Base-by-base conservation (phyloP, 2,113 vertebrate species). In the Cnemophilus loriae region DNA sequence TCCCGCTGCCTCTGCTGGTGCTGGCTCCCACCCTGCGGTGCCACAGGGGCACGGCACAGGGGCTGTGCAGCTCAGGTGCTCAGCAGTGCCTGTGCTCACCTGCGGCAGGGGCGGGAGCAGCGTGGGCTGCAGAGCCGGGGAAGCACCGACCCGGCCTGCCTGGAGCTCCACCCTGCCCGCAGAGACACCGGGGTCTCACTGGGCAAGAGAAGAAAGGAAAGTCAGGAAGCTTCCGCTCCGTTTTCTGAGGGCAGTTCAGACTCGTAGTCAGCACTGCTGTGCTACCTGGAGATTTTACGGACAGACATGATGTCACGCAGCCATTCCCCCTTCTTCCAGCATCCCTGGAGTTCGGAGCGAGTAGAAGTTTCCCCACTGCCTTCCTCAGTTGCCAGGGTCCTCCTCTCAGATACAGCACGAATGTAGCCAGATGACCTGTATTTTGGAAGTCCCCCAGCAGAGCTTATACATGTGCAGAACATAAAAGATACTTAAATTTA, bases 271-370 rank as follows among this genome's bases (percentile, higher is more conserved):
- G 7, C 0, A 3, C 55, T 80, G 44, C 68, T 50, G 37, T 59
- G 22, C 59, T 55, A 1, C 32, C 49, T 61, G 60, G 6, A 23
- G 23, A 27, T 46, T 59, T 42, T 27, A 9, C 8, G 22, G 19
- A 3, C 41, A 13, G 56, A 10, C 20, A 0, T 14, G 0, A 14
- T 64, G 59, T 42, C 16, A 4, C 5, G 4, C 39, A 55, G 39
- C 18, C 46, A 2, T 12, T 28, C 55, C 13, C 10, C 27, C 16
- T 55, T 73, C 35, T 37, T 77, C 47, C 32, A 33, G 33, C 52
- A 46, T 30, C 82, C 27, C 50, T 42, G 13, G 6, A 42, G 59
- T 8, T 77, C 73, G 23, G 47, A 46, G n/a, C 33, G 52, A 89
- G 21, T 35, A 18, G 23, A 37, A 61, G 46, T 61, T 59, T 74